Base-by-base conservation (phyloP, 2,888 invertebrate genomes). In the Caenorhabditis sp. region DNA sequence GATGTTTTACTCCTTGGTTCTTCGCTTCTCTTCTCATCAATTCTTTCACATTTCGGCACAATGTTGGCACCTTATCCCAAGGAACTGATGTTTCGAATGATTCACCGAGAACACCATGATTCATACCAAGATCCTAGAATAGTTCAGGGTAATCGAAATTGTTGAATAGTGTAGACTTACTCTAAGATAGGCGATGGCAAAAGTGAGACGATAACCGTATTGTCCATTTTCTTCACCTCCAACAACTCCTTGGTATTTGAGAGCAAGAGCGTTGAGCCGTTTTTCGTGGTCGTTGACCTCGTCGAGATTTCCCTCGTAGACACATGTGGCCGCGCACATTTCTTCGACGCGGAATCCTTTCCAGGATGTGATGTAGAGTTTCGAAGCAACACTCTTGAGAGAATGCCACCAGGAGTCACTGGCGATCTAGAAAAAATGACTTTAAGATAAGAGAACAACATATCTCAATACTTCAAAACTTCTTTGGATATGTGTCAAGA, bases 1-100 rank as follows among this genome's bases (percentile, higher is more conserved):
- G 90, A 72, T 89, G 88, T 74, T 88, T 88, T 17, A 90, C 88
- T 14, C 90, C 89, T 57, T 87, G 84, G 59, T 88, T 88, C 63
- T 88, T 88, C 17, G 81, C 90, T 78, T 92, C 91, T 56, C 89
- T 89, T 0, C 90, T 89, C 3, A 97, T 91, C 59, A 94, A 91
- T 65, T 92, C 91, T 88, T 97, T 97, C 5, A 97, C 96, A 90
- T 95, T 95, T 63, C 91, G 91, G 88, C 96, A 96, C 49, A 99
- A 90, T 20, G 92, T 82, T 56, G 77, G 63, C 36, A 81, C 79
- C 54, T 80, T 79, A 43, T 82, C 82, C 97, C 97, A 99, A 1
- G 97, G 93, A 1, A 96, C 96, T 0, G 97, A 97, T 0, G 99
- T 99, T 90, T 99, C 97, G 90, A 99, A 99, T 0, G 97, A 97